phyloP scores from a whole-genome alignment of 1,140 invertebrate genomes.

The Drosophila miranda region DNA sequence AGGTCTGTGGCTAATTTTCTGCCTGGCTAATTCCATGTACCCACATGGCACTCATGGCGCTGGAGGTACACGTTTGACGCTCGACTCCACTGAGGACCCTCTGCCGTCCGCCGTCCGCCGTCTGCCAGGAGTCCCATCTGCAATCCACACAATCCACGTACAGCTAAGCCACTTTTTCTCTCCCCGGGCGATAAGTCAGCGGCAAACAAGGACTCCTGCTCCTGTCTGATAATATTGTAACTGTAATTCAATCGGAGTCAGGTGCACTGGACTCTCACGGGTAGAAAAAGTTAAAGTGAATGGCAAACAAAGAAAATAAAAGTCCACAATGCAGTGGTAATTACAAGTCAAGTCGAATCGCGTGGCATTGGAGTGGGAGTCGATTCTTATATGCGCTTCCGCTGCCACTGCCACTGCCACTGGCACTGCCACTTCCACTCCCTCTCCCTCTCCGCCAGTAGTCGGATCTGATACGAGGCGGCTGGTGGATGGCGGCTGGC shows the following conservation, averaged over 20 bases:
- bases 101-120: neutral
- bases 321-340: constrained; percentile 74
- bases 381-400: constrained; percentile 7
- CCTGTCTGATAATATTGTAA: constrained; percentile 63
- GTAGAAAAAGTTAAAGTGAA: constrained; percentile 31
- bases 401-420: neutral
- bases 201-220: constrained; percentile 34
- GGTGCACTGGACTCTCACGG: constrained; percentile 27
- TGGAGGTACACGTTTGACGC: neutral
- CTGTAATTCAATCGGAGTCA: constrained; percentile 66
- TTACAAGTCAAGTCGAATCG: constrained; percentile 55
- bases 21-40: constrained; percentile 13
- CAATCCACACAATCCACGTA: constrained; percentile 1
- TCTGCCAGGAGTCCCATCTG: constrained; percentile 4
- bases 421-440: too few relatives aligned
- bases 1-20: constrained; percentile 23
- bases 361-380: constrained; percentile 28
- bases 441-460: neutral
- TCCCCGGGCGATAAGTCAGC: constrained; percentile 18
- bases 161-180: neutral
- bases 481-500: neutral
- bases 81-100: neutral
- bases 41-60: constrained; percentile 11
- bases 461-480: constrained; percentile 47
- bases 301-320: constrained; percentile 50